phyloP scores from a whole-genome alignment of 2,888 invertebrate species.

The Drosophila neutralis region DNA sequence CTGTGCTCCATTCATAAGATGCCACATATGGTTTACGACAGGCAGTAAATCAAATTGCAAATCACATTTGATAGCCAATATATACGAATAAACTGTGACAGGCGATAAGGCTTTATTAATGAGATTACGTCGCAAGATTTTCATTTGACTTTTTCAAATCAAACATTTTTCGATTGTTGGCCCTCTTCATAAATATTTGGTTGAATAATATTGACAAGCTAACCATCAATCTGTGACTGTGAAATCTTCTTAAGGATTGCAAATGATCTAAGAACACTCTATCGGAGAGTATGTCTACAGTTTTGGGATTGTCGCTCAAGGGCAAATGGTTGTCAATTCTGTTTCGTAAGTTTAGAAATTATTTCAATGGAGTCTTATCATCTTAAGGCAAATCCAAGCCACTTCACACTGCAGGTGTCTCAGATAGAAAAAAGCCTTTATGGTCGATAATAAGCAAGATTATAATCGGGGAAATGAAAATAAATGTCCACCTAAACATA shows the following conservation, averaged over 20 bases:
- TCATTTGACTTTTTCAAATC: background rate
- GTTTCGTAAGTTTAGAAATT: background rate
- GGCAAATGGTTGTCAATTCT: background rate
- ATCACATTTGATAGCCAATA: conserved; percentile 31
- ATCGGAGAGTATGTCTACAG: background rate
- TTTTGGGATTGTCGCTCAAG: background rate
- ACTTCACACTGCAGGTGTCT: background rate
- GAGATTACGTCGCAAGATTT: conserved; percentile 21
- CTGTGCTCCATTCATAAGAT: conserved; percentile 25
- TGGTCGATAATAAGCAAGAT: background rate
- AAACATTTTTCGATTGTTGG: background rate
- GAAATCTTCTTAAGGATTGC: background rate
- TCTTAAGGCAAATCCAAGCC: conserved; percentile 2
- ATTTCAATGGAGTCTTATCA: conserved; percentile 3
- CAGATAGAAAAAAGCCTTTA: background rate
- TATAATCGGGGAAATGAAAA: background rate
- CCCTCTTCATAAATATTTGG: background rate
- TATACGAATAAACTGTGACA: conserved; percentile 3
- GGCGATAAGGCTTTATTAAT: conserved; percentile 35
- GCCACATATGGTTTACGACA: background rate
- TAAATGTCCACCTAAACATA: background rate
- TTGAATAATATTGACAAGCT: background rate
- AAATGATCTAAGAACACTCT: background rate
- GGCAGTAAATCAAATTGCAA: conserved; percentile 44
- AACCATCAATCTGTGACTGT: background rate